Percentiles rank a stretch among this genome's conserved stretches.
Conservation (phyloP, 1,140 invertebrate species). For the Stratiolaelaps scimitus region DNA sequence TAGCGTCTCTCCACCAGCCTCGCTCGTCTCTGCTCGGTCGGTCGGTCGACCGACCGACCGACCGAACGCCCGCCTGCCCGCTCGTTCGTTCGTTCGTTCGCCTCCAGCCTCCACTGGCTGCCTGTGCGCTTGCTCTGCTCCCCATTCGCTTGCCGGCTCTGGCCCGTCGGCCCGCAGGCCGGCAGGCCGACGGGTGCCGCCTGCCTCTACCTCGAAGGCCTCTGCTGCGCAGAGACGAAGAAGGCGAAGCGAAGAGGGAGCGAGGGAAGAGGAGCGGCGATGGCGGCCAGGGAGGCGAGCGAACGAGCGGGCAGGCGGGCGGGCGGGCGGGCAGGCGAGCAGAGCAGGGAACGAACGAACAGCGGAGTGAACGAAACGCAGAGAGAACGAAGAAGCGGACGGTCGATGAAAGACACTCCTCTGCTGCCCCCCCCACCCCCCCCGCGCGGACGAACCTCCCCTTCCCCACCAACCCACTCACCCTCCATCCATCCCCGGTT, state of each 20-base stretch:
- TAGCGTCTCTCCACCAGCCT: too few species aligned
- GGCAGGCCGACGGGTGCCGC: too few species aligned
- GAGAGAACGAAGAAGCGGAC: conserved; percentile 23
- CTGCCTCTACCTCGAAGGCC: too few species aligned
- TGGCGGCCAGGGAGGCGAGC: conserved; percentile 12
- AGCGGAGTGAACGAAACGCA: conserved; percentile 28
- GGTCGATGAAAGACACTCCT: conserved; percentile 28
- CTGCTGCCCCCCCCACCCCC: conserved; percentile 24
- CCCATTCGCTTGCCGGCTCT: too few species aligned
- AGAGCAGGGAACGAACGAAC: conserved; percentile 15
- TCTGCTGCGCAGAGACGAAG: background rate
- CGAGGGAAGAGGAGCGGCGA: background rate
- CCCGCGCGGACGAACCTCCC: background rate
- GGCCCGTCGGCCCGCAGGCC: too few species aligned
- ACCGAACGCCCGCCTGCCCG: background rate
- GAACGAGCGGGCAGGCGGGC: background rate
- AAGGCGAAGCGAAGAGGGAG: background rate
- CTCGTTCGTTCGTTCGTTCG: background rate
- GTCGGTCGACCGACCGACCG: background rate
- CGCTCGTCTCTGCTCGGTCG: background rate
- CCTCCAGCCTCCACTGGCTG: too few species aligned
- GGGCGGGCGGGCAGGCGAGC: background rate
- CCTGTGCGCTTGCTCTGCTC: too few species aligned
- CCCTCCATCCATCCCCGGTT: background rate
- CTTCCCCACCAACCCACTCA: conserved; percentile 2